Base-by-base conservation (phyloP, 1,140 invertebrate genomes). In the Augochlora pura region DNA sequence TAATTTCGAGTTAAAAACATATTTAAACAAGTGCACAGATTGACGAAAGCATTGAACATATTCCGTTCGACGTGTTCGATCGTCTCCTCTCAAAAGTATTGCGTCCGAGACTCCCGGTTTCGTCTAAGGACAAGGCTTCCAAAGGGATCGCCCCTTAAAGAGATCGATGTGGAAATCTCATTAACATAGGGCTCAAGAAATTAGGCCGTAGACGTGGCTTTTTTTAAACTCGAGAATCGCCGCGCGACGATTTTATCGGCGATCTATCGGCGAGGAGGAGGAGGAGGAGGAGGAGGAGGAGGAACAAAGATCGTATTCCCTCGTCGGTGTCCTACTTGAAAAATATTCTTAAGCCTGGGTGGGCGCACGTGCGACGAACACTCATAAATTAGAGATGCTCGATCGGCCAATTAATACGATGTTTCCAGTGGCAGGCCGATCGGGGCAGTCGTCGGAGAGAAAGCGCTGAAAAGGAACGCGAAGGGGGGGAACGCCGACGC, bases 351-450 rank as follows among this genome's bases (percentile, higher is more conserved):
- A 69, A 76, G 42, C 73, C 18, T 80, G 78, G 78, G 78, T 80
- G 78, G 78, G 64, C 78, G 70, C 72, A 80, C 70, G 66, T 66
- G 65, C 80, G 76, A 57, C 65, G 78, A 80, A 80, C 76, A 70
- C 81, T 82, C 77, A 78, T 86, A 81, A 88, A 88, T 83, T 88
- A 85, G 85, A 80, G 77, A 77, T 71, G 71, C 84, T 69, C 73
- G 74, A 75, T 69, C 77, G 70, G 14, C 84, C 88, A 90, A 90
- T 90, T 88, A 90, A 87, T 89, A 83, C 82, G 85, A 84, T 85
- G 84, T 88, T 89, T 90, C 83, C 74, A 78, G 85, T 80, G 82
- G 77, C 70, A 63, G 70, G 63, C 73, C 73, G 72, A 70, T 67
- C 73, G 66, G 52, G 27, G 65, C 21, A n/a, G n/a, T n/a, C n/a